Evolutionary conservation across 2,797 vertebrate species (phyloP).

Genomic region (Pseudomugil gertrudae): DNA sequence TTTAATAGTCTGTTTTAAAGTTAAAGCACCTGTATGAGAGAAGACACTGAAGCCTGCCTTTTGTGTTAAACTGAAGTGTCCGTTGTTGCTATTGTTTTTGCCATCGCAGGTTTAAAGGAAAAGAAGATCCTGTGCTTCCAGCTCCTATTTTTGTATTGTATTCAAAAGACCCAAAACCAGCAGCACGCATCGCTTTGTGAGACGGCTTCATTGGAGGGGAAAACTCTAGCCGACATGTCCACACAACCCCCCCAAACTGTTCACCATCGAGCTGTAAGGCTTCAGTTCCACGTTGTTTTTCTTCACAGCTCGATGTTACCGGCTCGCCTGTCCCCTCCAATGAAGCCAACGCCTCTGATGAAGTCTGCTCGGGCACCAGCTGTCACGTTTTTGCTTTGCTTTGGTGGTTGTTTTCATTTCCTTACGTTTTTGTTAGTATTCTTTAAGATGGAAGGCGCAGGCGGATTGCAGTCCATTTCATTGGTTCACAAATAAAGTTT

Average conservation of each 20-base stretch:
- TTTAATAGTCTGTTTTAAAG: constrained; percentile 35
- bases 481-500: constrained; percentile 74
- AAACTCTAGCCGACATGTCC: constrained; percentile 33
- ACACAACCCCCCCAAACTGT: neutral
- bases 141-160: constrained; percentile 57
- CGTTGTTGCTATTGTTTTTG: constrained; percentile 67
- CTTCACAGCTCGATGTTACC: constrained; percentile 2
- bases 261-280: neutral
- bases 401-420: neutral
- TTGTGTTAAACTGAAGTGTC: constrained; percentile 60
- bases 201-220: constrained; percentile 31
- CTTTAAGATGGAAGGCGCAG: constrained; percentile 71
- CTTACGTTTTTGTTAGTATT: constrained; percentile 63
- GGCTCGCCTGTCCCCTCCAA: constrained; percentile 29
- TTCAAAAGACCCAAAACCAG: constrained; percentile 38
- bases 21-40: constrained; percentile 49
- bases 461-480: constrained; percentile 70
- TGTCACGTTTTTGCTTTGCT: constrained; percentile 67
- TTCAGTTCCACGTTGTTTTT: neutral
- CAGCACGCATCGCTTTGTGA: neutral
- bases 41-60: constrained; percentile 54
- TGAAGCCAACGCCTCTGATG: constrained; percentile 24
- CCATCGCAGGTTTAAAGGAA: constrained; percentile 72
- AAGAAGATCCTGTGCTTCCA: constrained; percentile 63
- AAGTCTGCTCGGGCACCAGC: constrained; percentile 77